These are phyloP conservation scores for Heloderma charlesbogerti DNA, from an alignment of 2,113 vertebrate genomes.

Conservation along the genomic window DNA sequence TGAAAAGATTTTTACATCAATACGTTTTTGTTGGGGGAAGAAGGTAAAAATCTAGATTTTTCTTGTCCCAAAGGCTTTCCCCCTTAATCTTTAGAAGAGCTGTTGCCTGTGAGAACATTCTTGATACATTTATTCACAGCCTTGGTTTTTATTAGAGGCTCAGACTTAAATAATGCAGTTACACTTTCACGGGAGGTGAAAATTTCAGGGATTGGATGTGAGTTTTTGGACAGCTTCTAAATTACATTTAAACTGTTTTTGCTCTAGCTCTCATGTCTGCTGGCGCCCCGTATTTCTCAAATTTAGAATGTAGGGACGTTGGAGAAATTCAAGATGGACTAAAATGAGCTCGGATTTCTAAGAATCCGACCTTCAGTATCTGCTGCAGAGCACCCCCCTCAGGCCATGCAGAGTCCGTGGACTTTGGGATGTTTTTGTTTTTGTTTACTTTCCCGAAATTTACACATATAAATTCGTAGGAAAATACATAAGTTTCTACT, in stretches of 20 bases:
- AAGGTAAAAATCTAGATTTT: conserved; percentile 14
- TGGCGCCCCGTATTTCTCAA: conserved; percentile 7
- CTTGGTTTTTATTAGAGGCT: conserved; percentile 25
- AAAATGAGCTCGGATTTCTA: no score
- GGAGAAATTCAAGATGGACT: no score
- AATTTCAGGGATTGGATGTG: conserved; percentile 42
- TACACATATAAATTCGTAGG: no score
- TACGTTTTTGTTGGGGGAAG: neutral
- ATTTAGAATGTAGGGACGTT: conserved; percentile 5
- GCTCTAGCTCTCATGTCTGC: neutral
- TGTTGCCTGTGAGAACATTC: conserved; percentile 29
- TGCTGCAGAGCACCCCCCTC: no score
- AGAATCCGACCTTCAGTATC: no score
- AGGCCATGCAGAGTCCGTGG: no score
- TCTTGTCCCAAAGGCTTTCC: neutral
- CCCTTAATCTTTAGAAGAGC: neutral
- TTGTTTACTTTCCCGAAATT: no score
- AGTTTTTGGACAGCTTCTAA: conserved; percentile 38
- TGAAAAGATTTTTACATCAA: conserved; percentile 20
- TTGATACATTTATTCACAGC: conserved; percentile 38
- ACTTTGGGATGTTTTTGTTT: no score
- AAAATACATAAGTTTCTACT: no score
- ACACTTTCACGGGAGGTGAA: conserved; percentile 21
- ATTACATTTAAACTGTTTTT: neutral
- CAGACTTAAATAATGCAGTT: conserved; percentile 18